Evolutionary conservation across 2,113 vertebrate species (phyloP).

Genomic region (Xenopus laevis): DNA sequence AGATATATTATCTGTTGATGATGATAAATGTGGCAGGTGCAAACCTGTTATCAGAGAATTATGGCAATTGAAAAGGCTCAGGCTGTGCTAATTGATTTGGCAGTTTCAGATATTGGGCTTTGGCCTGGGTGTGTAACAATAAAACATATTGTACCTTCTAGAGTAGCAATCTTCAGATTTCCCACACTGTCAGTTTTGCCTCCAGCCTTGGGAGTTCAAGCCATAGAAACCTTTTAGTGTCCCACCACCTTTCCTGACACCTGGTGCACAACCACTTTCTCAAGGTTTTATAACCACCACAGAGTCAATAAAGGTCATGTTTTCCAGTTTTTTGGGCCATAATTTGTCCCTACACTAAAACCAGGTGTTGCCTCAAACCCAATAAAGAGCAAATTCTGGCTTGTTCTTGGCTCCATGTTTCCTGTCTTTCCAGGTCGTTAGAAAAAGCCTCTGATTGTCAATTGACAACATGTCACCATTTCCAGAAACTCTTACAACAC

Average conservation of each 20-base stretch:
- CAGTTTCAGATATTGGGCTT: conserved; percentile 1
- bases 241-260: background rate
- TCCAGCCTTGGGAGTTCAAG: too few relatives aligned
- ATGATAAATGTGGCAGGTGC: conserved; percentile 34
- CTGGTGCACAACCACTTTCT: background rate
- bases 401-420: too few relatives aligned
- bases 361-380: background rate
- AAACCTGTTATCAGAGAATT: conserved; percentile 23
- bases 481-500: too few relatives aligned
- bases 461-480: too few relatives aligned
- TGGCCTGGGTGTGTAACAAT: conserved; percentile 3
- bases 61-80: conserved; percentile 18
- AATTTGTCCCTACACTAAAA: background rate
- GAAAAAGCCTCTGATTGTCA: too few relatives aligned
- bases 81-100: conserved; percentile 7
- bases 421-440: too few relatives aligned
- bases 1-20: background rate
- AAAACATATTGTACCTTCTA: too few relatives aligned
- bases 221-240: too few relatives aligned
- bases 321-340: background rate
- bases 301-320: background rate
- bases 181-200: too few relatives aligned
- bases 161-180: background rate
- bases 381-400: too few relatives aligned
- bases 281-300: background rate